Conservation (phyloP, 2,888 invertebrate species). For the Callyntrura guangdongensis region DNA sequence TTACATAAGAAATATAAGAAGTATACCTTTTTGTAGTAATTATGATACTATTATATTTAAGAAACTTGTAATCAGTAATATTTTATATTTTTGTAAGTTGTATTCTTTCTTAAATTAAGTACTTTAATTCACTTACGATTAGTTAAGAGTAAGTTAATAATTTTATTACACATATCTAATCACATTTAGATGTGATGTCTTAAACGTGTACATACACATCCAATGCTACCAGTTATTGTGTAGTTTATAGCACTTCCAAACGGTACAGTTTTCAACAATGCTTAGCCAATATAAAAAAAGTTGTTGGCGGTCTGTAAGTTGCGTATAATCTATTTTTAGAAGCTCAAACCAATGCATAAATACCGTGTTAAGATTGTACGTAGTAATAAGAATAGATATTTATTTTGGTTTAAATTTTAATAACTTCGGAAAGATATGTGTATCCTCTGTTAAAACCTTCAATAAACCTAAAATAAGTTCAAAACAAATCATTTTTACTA, state of each 20-base stretch:
- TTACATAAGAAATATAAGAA: constrained; percentile 4
- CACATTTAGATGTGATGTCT: not conserved
- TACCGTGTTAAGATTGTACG: not conserved
- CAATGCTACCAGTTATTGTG: not conserved
- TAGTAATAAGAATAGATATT: not conserved
- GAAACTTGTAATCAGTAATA: not conserved
- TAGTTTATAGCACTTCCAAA: not conserved
- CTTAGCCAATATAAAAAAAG: constrained; percentile 24
- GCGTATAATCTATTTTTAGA: not conserved
- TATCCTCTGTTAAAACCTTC: not conserved
- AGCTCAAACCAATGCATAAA: constrained; percentile 73
- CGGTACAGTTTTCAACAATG: not conserved
- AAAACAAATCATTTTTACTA: not conserved
- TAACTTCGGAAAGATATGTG: not conserved
- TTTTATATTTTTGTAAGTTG: constrained; percentile 60
- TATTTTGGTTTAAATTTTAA: not conserved
- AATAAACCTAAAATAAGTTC: not conserved
- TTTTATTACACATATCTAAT: not conserved
- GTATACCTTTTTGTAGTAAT: not conserved
- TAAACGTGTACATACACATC: not conserved
- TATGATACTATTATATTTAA: constrained; percentile 20
- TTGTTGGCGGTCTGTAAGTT: constrained; percentile 17
- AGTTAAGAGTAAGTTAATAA: constrained; percentile 15
- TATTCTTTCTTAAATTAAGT: constrained; percentile 17
- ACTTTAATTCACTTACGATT: not conserved